These are phyloP conservation scores for Limulus polyphemus DNA, from an alignment of 2,888 invertebrate species.

Conservation along the genomic window DNA sequence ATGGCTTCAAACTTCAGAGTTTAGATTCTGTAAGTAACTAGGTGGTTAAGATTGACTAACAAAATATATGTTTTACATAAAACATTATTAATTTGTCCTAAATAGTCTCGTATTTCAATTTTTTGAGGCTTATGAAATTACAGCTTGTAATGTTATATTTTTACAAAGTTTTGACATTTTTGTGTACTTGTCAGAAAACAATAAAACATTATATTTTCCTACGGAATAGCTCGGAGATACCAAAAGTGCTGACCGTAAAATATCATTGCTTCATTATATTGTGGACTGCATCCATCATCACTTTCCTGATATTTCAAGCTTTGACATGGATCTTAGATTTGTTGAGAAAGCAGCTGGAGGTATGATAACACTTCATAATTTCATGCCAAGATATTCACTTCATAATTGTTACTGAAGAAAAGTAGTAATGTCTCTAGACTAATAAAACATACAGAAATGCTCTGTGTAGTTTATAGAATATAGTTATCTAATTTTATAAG, in stretches of 20 bases:
- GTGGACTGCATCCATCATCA: conserved; percentile 76
- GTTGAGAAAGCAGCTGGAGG: conserved; percentile 95
- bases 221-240: conserved; percentile 61
- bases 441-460: conserved; percentile 8
- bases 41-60: not conserved
- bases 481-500: too few relatives aligned
- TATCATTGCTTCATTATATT: conserved; percentile 87
- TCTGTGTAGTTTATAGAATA: conserved; percentile 26
- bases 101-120: too few relatives aligned
- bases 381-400: too few relatives aligned
- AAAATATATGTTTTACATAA: too few relatives aligned
- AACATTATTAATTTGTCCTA: too few relatives aligned
- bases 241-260: conserved; percentile 86
- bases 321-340: conserved; percentile 81
- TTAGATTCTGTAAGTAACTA: conserved; percentile 59
- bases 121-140: too few relatives aligned
- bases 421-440: too few relatives aligned
- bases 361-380: conserved; percentile 33
- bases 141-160: too few relatives aligned
- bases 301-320: conserved; percentile 78
- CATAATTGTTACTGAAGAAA: too few relatives aligned
- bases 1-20: conserved; percentile 93
- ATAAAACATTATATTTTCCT: too few relatives aligned
- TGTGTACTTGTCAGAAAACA: too few relatives aligned
- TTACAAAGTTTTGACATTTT: too few relatives aligned